These are phyloP conservation scores for Rhabdornis inornatus DNA, from an alignment of 2,113 vertebrate species.

Conservation along the genomic window DNA sequence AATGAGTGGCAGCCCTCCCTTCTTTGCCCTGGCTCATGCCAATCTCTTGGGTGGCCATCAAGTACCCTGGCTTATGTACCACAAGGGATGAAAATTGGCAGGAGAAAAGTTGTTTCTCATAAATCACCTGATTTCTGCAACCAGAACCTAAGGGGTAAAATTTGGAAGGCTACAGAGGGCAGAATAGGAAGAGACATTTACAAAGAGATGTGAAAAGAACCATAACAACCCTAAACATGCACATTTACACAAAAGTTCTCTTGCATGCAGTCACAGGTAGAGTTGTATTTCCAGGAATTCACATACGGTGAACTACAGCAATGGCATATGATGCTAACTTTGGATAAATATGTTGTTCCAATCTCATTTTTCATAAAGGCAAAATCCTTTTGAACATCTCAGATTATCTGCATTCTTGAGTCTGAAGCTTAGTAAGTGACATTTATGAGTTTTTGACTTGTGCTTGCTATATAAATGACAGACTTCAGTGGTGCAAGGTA, in stretches of 20 bases:
- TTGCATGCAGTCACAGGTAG: neutral
- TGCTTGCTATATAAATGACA: neutral
- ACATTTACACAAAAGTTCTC: neutral
- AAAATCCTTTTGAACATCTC: neutral
- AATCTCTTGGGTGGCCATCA: neutral
- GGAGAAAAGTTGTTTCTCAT: neutral
- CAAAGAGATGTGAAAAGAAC: neutral
- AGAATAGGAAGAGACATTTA: neutral
- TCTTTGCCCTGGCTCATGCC: neutral
- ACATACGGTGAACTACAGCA: neutral
- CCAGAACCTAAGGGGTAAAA: neutral
- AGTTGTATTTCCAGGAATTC: neutral
- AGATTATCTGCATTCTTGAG: neutral
- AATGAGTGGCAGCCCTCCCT: neutral
- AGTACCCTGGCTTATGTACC: neutral
- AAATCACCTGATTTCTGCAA: neutral
- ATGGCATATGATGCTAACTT: neutral
- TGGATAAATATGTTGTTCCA: neutral
- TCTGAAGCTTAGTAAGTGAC: neutral
- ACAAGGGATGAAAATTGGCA: neutral
- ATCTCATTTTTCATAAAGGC: neutral
- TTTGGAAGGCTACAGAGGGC: neutral
- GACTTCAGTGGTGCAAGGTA: neutral
- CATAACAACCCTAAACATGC: neutral
- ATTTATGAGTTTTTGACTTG: neutral